Evolutionary conservation across 2,888 invertebrate species (phyloP).

Genomic region (Orthonychiurus folsomi): DNA sequence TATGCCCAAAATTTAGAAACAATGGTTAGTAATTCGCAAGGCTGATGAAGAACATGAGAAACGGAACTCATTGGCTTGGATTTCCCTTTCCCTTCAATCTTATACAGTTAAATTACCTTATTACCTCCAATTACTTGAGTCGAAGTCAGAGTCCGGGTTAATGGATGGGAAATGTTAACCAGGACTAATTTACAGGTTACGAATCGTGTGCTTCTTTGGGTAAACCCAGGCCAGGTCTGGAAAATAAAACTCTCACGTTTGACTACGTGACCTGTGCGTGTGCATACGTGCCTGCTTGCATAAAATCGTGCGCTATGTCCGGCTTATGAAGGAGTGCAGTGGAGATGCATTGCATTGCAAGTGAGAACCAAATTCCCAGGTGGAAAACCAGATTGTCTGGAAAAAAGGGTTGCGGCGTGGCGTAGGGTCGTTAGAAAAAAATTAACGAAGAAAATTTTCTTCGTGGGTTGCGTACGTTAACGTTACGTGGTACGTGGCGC

Average conservation of each 20-base stretch:
- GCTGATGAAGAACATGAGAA: not conserved
- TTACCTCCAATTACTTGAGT: not conserved
- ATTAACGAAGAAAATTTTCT: too few species aligned
- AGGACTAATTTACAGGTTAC: not conserved
- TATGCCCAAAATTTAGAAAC: too few species aligned
- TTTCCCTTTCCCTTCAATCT: not conserved
- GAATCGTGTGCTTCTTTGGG: not conserved
- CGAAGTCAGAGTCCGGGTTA: not conserved
- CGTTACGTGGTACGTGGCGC: too few species aligned
- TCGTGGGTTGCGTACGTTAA: too few species aligned
- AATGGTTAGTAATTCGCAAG: too few species aligned
- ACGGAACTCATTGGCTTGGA: not conserved
- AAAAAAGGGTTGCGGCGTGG: too few species aligned
- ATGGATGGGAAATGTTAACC: not conserved
- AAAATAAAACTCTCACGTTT: not conserved
- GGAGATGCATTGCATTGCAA: not conserved
- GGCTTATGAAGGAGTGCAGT: not conserved
- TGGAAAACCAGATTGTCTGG: not conserved
- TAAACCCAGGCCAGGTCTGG: not conserved
- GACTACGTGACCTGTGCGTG: too few species aligned
- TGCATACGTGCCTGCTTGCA: too few species aligned
- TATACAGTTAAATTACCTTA: not conserved
- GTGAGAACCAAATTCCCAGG: not conserved
- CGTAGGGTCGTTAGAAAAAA: too few species aligned
- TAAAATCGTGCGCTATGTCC: slow-evolving; percentile 1